These are phyloP conservation scores for Pocillopora grandis DNA, from an alignment of 92 coral and sea anemone genomes.

Conservation along the genomic window DNA sequence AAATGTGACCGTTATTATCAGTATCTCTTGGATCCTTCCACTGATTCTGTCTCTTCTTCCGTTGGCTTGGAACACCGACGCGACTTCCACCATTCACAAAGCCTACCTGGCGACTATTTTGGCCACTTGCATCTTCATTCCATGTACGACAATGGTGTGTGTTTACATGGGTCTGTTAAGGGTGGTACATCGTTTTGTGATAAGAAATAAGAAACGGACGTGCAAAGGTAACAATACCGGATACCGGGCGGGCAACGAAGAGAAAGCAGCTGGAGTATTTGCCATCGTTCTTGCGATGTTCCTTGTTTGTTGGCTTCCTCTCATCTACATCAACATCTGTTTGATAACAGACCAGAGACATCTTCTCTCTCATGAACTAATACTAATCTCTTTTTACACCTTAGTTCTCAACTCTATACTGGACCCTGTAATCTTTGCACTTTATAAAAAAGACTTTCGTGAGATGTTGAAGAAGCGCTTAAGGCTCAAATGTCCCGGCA, in stretches of 20 bases:
- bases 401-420: conserved; percentile 65
- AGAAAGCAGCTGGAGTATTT: conserved; percentile 77
- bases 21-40: conserved; percentile 68
- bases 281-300: conserved; percentile 80
- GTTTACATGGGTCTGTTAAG: conserved; percentile 63
- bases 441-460: conserved; percentile 77
- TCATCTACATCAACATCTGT: conserved; percentile 78
- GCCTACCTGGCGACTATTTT: conserved; percentile 57
- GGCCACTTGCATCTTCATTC: conserved; percentile 55
- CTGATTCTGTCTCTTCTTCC: conserved; percentile 64
- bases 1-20: conserved; percentile 48
- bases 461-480: conserved; percentile 35
- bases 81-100: conserved; percentile 43
- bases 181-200: conserved; percentile 59
- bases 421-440: conserved; percentile 81
- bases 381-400: conserved; percentile 74
- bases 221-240: conserved; percentile 64
- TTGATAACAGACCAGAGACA: conserved; percentile 47
- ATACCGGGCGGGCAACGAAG: conserved; percentile 78
- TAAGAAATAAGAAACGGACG: conserved; percentile 54
- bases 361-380: conserved; percentile 56
- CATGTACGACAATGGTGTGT: conserved; percentile 66
- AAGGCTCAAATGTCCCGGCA: conserved; percentile 12
- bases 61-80: conserved; percentile 73
- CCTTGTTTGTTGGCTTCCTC: conserved; percentile 79